Evolutionary conservation across 2,113 vertebrate species (phyloP).

Genomic region (Gasterosteus nipponicus): DNA sequence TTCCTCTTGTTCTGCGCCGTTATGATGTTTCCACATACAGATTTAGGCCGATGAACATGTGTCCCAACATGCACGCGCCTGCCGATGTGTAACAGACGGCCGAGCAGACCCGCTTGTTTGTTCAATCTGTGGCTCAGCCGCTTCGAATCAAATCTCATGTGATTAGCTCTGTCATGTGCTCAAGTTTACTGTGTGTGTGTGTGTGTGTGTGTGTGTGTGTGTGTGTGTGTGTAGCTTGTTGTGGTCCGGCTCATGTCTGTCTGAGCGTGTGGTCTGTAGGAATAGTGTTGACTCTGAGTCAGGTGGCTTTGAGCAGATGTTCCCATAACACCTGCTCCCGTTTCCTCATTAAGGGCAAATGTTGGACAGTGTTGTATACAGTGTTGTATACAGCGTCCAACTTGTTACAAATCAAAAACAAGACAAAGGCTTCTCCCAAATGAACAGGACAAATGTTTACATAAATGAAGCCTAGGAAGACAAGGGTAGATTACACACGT

Average conservation of each 20-base stretch:
- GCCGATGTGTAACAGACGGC: slow-evolving; percentile 34
- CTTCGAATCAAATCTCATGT: slow-evolving; percentile 55
- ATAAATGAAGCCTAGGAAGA: background rate
- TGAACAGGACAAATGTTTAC: background rate
- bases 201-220: background rate
- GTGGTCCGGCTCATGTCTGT: background rate
- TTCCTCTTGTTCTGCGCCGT: background rate
- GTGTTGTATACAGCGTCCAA: background rate
- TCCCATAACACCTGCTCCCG: background rate
- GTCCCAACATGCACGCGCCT: slow-evolving; percentile 1
- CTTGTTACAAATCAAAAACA: background rate
- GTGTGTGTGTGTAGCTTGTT: background rate
- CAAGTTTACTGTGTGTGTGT: slow-evolving; percentile 25
- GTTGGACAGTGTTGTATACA: background rate
- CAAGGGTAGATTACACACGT: background rate
- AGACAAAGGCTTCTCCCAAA: background rate
- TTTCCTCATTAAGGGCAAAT: background rate
- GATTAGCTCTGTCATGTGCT: slow-evolving; percentile 56
- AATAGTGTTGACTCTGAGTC: slow-evolving; percentile 19
- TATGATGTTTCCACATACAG: slow-evolving; percentile 17
- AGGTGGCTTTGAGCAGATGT: slow-evolving; percentile 10
- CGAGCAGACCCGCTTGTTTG: slow-evolving; percentile 50
- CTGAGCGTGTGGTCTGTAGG: background rate
- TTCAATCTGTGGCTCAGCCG: slow-evolving; percentile 49
- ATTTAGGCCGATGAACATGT: slow-evolving; percentile 1